Percentiles rank a stretch among this genome's conserved stretches.
Conservation (phyloP, 1,140 invertebrate genomes). For the Platorchestia sp. region DNA sequence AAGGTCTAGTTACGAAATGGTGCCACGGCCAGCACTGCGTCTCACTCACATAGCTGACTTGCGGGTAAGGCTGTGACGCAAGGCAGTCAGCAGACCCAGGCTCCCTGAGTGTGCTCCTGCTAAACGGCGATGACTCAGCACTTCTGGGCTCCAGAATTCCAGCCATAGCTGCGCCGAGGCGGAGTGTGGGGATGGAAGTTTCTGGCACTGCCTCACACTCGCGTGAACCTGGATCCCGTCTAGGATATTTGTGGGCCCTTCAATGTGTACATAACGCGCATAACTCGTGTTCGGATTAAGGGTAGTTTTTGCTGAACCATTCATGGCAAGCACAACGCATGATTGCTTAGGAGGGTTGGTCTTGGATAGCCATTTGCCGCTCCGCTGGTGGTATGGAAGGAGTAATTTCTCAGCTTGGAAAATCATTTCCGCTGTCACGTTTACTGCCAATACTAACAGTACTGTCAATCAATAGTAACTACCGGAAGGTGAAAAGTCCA, state of each 20-base stretch:
- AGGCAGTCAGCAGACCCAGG: not conserved
- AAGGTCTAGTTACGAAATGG: constrained; percentile 53
- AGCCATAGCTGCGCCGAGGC: not conserved
- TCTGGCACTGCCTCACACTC: not conserved
- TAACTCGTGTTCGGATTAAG: too few species aligned
- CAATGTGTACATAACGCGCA: not conserved
- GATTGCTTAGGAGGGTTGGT: not conserved
- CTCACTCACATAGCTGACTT: not conserved
- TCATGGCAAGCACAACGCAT: not conserved
- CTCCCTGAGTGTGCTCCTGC: not conserved
- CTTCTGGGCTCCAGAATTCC: not conserved
- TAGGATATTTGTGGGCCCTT: not conserved
- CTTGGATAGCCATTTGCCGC: too few species aligned
- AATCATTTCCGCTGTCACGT: not conserved
- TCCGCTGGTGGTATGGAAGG: not conserved
- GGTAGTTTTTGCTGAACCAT: too few species aligned
- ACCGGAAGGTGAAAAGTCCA: too few species aligned
- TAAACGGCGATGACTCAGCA: constrained; percentile 41
- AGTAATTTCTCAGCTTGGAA: not conserved
- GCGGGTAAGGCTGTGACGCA: not conserved
- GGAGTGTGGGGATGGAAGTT: not conserved
- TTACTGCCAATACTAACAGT: too few species aligned
- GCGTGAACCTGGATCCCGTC: not conserved
- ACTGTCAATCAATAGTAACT: too few species aligned
- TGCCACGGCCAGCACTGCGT: constrained; percentile 30